These are phyloP conservation scores for Idaea aversata DNA, from an alignment of 2,888 invertebrate genomes.

Conservation along the genomic window DNA sequence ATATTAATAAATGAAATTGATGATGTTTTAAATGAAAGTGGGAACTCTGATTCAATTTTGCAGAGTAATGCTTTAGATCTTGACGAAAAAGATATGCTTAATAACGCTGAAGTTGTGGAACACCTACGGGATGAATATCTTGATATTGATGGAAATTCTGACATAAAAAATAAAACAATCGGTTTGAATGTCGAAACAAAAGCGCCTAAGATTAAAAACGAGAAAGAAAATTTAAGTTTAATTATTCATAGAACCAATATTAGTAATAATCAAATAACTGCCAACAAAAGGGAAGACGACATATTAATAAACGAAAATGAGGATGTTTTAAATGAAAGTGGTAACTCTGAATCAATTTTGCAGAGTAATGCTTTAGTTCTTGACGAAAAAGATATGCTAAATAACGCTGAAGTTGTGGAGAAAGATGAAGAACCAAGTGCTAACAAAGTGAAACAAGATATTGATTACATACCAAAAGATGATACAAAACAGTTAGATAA, in stretches of 20 bases:
- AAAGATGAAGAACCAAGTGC: not conserved
- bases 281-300: not conserved
- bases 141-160: not conserved
- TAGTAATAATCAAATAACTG: not conserved
- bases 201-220: not conserved
- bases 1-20: conserved; percentile 1
- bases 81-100: not conserved
- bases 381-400: not conserved
- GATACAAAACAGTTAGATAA: not conserved
- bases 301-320: not conserved
- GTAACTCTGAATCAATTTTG: conserved; percentile 21
- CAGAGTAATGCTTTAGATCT: conserved; percentile 1
- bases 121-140: not conserved
- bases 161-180: not conserved
- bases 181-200: not conserved
- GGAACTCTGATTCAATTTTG: conserved; percentile 21
- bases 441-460: not conserved
- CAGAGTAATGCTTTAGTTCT: not conserved
- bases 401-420: not conserved
- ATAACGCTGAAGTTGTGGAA: not conserved
- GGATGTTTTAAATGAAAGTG: conserved; percentile 17
- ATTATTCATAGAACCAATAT: not conserved
- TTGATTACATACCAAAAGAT: not conserved
- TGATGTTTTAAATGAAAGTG: conserved; percentile 18
- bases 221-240: not conserved